phyloP scores from a whole-genome alignment of 1,140 invertebrate genomes.

The Augochlora pura region DNA sequence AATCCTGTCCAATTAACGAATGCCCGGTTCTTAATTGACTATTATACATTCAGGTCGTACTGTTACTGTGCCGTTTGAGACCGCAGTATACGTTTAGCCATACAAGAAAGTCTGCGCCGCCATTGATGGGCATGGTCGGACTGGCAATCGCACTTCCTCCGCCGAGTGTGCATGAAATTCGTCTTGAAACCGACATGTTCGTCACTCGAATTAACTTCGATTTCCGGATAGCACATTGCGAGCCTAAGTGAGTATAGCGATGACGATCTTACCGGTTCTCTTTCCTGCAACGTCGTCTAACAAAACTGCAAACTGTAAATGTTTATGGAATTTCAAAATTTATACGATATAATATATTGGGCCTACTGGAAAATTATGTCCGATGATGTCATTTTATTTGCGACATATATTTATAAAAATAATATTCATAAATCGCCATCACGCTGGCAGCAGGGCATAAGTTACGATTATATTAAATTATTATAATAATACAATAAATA shows the following conservation, averaged over 20 bases:
- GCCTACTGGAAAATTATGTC: too few species aligned
- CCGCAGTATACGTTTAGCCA: constrained; percentile 95
- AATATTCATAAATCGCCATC: too few species aligned
- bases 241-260: constrained; percentile 90
- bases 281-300: not conserved
- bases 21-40: constrained; percentile 19
- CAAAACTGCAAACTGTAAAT: not conserved
- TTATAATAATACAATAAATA: too few species aligned
- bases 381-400: too few species aligned
- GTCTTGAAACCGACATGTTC: constrained; percentile 97
- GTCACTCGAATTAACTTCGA: constrained; percentile 97
- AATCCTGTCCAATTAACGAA: constrained; percentile 10
- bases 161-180: constrained; percentile 97
- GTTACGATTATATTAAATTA: too few species aligned
- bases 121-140: constrained; percentile 95
- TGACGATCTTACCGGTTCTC: not conserved
- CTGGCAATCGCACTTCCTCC: constrained; percentile 96
- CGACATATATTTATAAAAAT: too few species aligned
- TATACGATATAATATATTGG: too few species aligned
- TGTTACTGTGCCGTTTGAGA: constrained; percentile 93
- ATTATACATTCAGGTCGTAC: constrained; percentile 87
- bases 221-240: constrained; percentile 97
- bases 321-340: not conserved
- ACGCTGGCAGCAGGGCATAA: too few species aligned
- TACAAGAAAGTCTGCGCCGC: constrained; percentile 89